A percentile compares a stretch with the other conserved stretches of the same genome.
These are phyloP conservation scores for Coreoperca whiteheadi DNA, from an alignment of 2,113 vertebrate species.

Conservation along the genomic window DNA sequence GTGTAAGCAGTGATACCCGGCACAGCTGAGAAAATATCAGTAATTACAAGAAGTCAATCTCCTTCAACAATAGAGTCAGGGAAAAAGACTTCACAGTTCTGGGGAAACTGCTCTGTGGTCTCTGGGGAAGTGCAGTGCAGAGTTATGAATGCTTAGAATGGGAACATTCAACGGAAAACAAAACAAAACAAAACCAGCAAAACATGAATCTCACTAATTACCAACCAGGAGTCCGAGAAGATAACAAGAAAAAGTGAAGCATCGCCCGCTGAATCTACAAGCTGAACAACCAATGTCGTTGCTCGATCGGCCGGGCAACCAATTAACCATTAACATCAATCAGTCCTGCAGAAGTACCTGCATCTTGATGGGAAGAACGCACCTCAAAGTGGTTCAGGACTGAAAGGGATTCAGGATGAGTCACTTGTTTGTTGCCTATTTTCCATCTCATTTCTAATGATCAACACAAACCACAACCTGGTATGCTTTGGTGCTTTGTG, in stretches of 20 bases:
- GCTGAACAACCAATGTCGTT: slow-evolving; percentile 14
- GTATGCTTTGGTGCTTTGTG: background rate
- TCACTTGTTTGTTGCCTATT: background rate
- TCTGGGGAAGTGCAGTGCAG: background rate
- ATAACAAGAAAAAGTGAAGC: slow-evolving; percentile 13
- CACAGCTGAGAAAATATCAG: background rate
- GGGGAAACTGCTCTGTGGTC: background rate
- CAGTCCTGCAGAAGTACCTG: background rate
- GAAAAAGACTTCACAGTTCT: background rate
- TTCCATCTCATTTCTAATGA: background rate
- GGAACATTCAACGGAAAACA: background rate
- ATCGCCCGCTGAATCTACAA: slow-evolving; percentile 14
- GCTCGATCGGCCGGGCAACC: slow-evolving; percentile 1
- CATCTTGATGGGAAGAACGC: background rate
- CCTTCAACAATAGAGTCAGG: background rate
- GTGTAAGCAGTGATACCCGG: background rate
- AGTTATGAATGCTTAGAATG: background rate
- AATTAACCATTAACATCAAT: slow-evolving; percentile 23
- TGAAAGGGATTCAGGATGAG: background rate
- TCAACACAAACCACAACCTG: background rate
- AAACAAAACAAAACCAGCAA: background rate
- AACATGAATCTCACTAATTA: slow-evolving; percentile 10
- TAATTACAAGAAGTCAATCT: background rate
- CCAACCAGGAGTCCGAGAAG: slow-evolving; percentile 8
- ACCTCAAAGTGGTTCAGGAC: background rate